These are phyloP conservation scores for Tachyglossus aculeatus DNA, from an alignment of 2,797 vertebrate genomes.

Conservation along the genomic window DNA sequence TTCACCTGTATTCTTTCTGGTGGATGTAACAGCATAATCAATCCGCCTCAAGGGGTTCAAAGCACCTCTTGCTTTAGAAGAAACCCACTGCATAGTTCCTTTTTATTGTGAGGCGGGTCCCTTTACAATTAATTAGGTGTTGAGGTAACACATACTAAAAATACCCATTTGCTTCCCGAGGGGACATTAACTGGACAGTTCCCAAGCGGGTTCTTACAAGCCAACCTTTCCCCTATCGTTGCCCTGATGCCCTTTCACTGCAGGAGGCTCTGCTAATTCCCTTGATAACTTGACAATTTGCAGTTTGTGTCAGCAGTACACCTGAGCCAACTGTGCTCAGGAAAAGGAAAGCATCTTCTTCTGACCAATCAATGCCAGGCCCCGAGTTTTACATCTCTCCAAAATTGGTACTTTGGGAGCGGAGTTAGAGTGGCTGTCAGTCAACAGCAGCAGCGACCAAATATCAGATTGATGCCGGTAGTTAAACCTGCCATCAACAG, in stretches of 20 bases:
- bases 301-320: slow-evolving; percentile 32
- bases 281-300: neutral
- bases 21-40: too few species aligned
- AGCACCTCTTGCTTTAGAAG: neutral
- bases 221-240: neutral
- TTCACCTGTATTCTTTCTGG: too few species aligned
- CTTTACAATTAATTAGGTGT: neutral
- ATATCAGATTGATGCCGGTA: slow-evolving; percentile 32
- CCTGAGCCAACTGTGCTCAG: slow-evolving; percentile 1
- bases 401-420: slow-evolving; percentile 20
- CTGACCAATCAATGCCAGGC: slow-evolving; percentile 12
- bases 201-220: neutral
- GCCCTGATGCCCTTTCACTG: neutral
- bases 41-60: too few species aligned
- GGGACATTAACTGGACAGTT: neutral
- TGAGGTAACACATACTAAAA: neutral
- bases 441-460: slow-evolving; percentile 1
- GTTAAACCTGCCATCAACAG: slow-evolving; percentile 22
- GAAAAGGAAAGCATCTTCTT: slow-evolving; percentile 29
- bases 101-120: neutral
- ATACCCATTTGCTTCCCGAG: neutral
- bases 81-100: neutral
- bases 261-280: neutral
- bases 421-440: slow-evolving; percentile 26
- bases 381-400: slow-evolving; percentile 32